Evolutionary conservation across 1,140 invertebrate species (phyloP).

Genomic region (Orius insidiosus): DNA sequence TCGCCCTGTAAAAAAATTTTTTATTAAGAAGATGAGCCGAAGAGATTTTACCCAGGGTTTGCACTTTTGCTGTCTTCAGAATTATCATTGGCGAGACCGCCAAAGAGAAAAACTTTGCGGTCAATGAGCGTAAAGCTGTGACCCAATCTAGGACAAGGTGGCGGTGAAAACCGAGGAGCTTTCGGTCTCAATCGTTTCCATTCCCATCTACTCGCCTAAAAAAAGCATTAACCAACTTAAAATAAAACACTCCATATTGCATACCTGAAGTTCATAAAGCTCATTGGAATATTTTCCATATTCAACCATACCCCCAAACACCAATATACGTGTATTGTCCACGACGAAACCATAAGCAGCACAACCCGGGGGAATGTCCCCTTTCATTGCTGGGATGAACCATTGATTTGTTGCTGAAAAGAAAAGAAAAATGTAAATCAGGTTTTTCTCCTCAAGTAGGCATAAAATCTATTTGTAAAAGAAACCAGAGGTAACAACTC

Average conservation of each 20-base stretch:
- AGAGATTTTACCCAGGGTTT: not conserved
- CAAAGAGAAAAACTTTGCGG: slow-evolving; percentile 89
- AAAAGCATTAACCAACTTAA: slow-evolving; percentile 1
- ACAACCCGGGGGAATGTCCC: slow-evolving; percentile 95
- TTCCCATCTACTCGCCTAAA: slow-evolving; percentile 86
- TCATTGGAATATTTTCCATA: slow-evolving; percentile 99
- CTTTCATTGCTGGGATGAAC: slow-evolving; percentile 95
- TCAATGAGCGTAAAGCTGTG: slow-evolving; percentile 96
- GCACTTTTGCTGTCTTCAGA: slow-evolving; percentile 65
- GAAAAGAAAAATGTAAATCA: not conserved
- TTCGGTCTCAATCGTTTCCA: slow-evolving; percentile 91
- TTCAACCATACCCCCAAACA: slow-evolving; percentile 99
- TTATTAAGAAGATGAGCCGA: no score
- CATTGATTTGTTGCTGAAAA: slow-evolving; percentile 81
- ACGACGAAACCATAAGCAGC: slow-evolving; percentile 98
- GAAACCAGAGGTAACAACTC: no score
- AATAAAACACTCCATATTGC: no score
- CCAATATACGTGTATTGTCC: slow-evolving; percentile 84
- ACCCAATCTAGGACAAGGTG: slow-evolving; percentile 85
- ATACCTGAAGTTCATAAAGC: slow-evolving; percentile 70
- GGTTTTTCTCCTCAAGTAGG: no score
- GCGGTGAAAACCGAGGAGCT: slow-evolving; percentile 57
- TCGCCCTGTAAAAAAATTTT: not conserved
- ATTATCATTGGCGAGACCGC: slow-evolving; percentile 64
- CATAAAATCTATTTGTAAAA: no score